These are phyloP conservation scores for Nasonia oneida DNA, from an alignment of 2,888 invertebrate species.

Conservation along the genomic window DNA sequence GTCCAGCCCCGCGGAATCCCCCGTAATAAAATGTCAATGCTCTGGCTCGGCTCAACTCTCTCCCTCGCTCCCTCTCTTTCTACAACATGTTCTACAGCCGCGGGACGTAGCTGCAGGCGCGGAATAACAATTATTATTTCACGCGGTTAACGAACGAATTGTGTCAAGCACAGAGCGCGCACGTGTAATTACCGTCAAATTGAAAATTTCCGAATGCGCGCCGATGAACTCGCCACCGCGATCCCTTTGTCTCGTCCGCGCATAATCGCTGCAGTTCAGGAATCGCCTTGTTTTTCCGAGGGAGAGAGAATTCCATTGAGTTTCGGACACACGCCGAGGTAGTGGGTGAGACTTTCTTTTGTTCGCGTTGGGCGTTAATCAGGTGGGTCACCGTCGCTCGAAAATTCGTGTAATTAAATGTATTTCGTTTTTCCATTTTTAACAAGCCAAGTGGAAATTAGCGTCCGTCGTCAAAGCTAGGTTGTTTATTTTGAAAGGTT, in stretches of 20 bases:
- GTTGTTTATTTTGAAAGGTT: not conserved
- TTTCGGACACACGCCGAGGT: not conserved
- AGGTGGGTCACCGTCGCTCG: not conserved
- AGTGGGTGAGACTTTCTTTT: not conserved
- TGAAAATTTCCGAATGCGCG: slow-evolving; percentile 59
- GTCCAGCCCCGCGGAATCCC: slow-evolving; percentile 22
- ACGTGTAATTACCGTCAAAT: slow-evolving; percentile 59
- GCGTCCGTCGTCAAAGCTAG: not conserved
- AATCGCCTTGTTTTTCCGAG: not conserved
- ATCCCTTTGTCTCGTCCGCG: slow-evolving; percentile 31
- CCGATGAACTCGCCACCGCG: slow-evolving; percentile 36
- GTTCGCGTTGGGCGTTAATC: not conserved
- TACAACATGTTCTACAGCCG: not conserved
- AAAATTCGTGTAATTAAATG: not conserved
- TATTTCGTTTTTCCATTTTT: not conserved
- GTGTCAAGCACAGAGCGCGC: slow-evolving; percentile 69
- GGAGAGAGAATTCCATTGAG: slow-evolving; percentile 28
- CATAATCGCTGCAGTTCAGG: slow-evolving; percentile 6
- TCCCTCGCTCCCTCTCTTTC: slow-evolving; percentile 14
- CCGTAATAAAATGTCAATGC: slow-evolving; percentile 58
- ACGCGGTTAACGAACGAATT: slow-evolving; percentile 74
- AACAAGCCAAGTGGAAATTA: not conserved
- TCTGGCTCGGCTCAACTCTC: not conserved
- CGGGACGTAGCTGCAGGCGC: not conserved
- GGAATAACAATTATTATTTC: slow-evolving; percentile 71